A percentile compares a stretch with the other conserved stretches of the same genome.
phyloP scores from a whole-genome alignment of 2,113 vertebrate species.

The Cebus imitator region DNA sequence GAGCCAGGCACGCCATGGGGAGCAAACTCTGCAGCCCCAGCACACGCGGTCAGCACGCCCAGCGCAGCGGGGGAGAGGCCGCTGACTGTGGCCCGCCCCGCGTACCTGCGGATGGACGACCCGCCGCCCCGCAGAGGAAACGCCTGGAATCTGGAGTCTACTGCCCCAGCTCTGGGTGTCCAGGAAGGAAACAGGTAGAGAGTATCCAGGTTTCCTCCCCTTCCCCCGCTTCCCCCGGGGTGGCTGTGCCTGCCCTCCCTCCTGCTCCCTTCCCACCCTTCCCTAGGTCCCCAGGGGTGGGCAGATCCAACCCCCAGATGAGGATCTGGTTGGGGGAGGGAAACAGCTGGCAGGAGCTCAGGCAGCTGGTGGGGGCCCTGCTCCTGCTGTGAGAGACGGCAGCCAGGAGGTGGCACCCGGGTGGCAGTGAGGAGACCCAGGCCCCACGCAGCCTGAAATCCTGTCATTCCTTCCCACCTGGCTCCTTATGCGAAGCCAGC shows the following conservation, averaged over 20 bases:
- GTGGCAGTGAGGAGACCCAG: neutral
- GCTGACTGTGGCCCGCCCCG: too few species aligned
- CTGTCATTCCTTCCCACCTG: neutral
- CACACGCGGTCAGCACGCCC: accelerated
- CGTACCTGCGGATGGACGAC: too few species aligned
- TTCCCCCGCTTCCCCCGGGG: neutral
- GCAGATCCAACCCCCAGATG: neutral
- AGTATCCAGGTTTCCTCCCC: neutral
- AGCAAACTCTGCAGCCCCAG: neutral
- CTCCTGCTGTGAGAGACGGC: neutral
- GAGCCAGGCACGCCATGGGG: neutral
- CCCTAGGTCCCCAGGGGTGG: neutral
- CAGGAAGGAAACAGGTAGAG: neutral
- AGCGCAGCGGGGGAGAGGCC: neutral
- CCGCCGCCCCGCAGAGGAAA: neutral
- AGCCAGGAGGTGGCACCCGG: neutral
- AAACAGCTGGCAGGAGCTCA: neutral
- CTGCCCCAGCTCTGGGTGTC: neutral
- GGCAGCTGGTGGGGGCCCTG: neutral
- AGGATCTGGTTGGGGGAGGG: neutral
- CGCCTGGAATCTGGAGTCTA: neutral
- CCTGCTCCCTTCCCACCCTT: neutral
- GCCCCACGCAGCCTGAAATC: neutral
- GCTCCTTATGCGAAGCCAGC: neutral
- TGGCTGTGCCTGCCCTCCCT: neutral